These are phyloP conservation scores for Diadegma fenestrale DNA, from an alignment of 2,888 invertebrate genomes.

Conservation along the genomic window DNA sequence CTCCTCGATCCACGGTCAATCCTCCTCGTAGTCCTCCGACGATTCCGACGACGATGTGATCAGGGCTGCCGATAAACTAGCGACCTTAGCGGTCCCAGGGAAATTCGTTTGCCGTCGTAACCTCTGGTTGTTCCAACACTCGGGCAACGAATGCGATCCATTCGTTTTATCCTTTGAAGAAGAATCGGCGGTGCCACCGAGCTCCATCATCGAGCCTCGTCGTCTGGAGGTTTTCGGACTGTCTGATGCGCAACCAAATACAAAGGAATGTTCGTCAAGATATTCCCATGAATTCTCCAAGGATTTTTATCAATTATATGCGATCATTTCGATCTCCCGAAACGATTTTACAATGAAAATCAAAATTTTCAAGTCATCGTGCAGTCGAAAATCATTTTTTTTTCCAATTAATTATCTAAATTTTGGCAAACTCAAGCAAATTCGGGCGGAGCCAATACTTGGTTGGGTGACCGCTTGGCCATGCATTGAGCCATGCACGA, in stretches of 20 bases:
- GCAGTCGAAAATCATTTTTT: background rate
- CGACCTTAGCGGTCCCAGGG: constrained; percentile 85
- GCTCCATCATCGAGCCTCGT: constrained; percentile 93
- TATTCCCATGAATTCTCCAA: background rate
- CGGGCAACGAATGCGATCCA: constrained; percentile 80
- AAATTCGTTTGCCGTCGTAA: constrained; percentile 78
- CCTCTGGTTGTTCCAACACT: constrained; percentile 81
- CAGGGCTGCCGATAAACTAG: constrained; percentile 88
- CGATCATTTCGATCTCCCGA: background rate
- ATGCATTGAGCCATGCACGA: too few relatives aligned
- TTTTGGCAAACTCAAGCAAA: background rate
- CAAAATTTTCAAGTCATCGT: background rate
- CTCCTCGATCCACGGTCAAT: constrained; percentile 79
- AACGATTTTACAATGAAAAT: background rate
- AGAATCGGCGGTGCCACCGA: constrained; percentile 85
- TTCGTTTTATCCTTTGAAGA: constrained; percentile 81
- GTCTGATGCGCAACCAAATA: constrained; percentile 42
- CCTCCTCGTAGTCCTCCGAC: constrained; percentile 83
- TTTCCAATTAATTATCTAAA: too few relatives aligned
- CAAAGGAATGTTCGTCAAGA: background rate
- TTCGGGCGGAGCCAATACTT: background rate
- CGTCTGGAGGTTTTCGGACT: constrained; percentile 88
- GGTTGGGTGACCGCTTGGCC: background rate
- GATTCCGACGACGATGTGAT: constrained; percentile 88
- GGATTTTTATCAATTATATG: too few relatives aligned